These are phyloP conservation scores for Oplegnathus fasciatus DNA, from an alignment of 2,113 vertebrate species.

Conservation along the genomic window DNA sequence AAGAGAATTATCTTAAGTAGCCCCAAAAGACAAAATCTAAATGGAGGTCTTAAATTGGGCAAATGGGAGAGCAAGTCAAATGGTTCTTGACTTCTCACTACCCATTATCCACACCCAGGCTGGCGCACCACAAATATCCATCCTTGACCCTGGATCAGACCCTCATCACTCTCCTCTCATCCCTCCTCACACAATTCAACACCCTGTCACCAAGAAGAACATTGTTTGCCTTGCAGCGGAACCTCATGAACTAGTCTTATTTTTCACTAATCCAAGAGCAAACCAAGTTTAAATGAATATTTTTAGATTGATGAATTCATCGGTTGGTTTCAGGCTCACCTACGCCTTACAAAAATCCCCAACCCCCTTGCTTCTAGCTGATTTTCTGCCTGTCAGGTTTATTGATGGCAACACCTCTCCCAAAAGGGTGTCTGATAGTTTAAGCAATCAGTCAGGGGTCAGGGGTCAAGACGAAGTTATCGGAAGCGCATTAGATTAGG, in stretches of 20 bases:
- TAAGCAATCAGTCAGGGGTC: conserved; percentile 61
- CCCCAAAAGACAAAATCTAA: conserved; percentile 78
- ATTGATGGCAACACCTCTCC: conserved; percentile 61
- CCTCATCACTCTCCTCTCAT: conserved; percentile 45
- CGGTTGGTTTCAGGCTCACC: background rate
- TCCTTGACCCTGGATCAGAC: conserved; percentile 66
- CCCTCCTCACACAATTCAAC: conserved; percentile 21
- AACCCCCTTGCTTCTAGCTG: conserved; percentile 3
- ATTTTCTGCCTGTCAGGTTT: conserved; percentile 38
- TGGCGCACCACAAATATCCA: conserved; percentile 63
- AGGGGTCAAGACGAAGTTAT: conserved; percentile 47
- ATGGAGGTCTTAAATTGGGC: conserved; percentile 69
- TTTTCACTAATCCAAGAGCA: conserved; percentile 11
- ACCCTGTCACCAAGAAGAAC: conserved; percentile 22
- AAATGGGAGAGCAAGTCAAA: conserved; percentile 72
- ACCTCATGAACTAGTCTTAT: background rate
- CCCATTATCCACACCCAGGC: conserved; percentile 68
- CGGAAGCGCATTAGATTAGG: conserved; percentile 52
- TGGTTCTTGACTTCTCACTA: conserved; percentile 68
- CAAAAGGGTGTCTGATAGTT: conserved; percentile 32
- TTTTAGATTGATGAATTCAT: conserved; percentile 28
- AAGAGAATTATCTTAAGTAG: conserved; percentile 74
- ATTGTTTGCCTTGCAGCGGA: background rate
- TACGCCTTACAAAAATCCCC: background rate
- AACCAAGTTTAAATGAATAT: background rate